Conservation (phyloP, 2,113 vertebrate species). For the Microtus richardsoni region DNA sequence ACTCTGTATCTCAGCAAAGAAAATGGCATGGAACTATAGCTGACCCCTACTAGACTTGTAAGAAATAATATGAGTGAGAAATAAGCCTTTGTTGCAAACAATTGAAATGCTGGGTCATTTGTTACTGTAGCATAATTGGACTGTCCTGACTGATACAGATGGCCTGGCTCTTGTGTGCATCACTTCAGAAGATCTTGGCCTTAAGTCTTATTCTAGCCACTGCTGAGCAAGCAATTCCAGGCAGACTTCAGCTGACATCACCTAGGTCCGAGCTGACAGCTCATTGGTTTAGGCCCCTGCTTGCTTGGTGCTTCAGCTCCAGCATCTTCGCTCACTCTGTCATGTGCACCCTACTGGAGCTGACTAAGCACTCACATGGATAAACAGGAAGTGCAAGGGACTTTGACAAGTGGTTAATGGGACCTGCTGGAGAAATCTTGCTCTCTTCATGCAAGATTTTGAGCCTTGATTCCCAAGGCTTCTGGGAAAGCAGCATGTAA, state of each 20-base stretch:
- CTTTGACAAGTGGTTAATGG: background rate
- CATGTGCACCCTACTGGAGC: rapidly evolving
- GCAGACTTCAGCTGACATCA: background rate
- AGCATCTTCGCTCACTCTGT: background rate
- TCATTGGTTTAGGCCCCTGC: background rate
- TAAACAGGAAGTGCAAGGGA: background rate
- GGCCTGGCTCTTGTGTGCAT: background rate
- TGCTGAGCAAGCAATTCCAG: background rate
- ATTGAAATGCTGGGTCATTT: constrained; percentile 18
- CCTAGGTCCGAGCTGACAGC: background rate
- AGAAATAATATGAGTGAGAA: background rate
- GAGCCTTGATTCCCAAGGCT: background rate
- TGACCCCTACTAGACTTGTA: background rate
- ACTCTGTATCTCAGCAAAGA: background rate
- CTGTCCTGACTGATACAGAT: background rate
- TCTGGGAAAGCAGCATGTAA: background rate
- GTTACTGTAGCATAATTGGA: background rate
- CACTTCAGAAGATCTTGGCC: background rate
- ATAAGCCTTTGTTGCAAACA: background rate
- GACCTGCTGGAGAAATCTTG: background rate
- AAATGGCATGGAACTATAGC: background rate
- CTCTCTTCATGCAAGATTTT: background rate
- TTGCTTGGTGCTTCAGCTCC: background rate
- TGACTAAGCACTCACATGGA: background rate
- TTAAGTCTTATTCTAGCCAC: background rate